Evolutionary conservation across 1,140 invertebrate genomes (phyloP).

Genomic region (Heliothis virescens): DNA sequence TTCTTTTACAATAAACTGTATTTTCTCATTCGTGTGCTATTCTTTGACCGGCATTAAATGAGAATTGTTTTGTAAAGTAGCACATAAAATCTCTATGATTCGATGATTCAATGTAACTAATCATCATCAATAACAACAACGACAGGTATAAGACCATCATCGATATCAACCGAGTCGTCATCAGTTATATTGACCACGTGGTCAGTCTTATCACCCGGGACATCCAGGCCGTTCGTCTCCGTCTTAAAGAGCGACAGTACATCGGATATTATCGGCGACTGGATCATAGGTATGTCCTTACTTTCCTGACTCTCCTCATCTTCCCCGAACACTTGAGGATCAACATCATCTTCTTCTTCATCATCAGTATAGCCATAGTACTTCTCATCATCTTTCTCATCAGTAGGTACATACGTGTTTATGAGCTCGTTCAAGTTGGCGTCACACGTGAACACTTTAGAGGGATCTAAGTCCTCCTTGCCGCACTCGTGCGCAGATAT

Average conservation of each 20-base stretch:
- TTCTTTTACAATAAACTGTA: too few relatives aligned
- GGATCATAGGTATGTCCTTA: constrained; percentile 66
- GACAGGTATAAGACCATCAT: constrained; percentile 53
- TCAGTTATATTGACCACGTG: constrained; percentile 67
- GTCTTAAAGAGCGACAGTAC: constrained; percentile 75
- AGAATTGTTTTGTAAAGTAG: background rate
- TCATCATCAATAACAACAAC: constrained; percentile 72
- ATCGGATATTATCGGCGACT: constrained; percentile 79
- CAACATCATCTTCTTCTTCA: constrained; percentile 63
- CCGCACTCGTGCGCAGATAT: constrained; percentile 78
- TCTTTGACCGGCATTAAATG: too few relatives aligned
- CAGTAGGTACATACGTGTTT: constrained; percentile 75
- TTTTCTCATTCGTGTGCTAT: too few relatives aligned
- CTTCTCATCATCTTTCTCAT: constrained; percentile 78
- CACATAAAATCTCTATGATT: background rate
- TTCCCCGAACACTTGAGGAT: constrained; percentile 12
- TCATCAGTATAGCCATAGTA: constrained; percentile 73
- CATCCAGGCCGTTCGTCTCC: constrained; percentile 44
- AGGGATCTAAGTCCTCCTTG: constrained; percentile 74
- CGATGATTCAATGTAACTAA: background rate
- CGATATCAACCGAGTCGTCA: constrained; percentile 68
- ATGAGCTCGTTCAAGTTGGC: constrained; percentile 71
- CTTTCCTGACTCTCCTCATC: constrained; percentile 60
- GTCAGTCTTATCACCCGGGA: constrained; percentile 53
- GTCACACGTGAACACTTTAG: constrained; percentile 76